Percentiles rank a stretch among this genome's conserved stretches.
Conservation (phyloP, 1,140 invertebrate genomes). For the Drosophila pruinosa region DNA sequence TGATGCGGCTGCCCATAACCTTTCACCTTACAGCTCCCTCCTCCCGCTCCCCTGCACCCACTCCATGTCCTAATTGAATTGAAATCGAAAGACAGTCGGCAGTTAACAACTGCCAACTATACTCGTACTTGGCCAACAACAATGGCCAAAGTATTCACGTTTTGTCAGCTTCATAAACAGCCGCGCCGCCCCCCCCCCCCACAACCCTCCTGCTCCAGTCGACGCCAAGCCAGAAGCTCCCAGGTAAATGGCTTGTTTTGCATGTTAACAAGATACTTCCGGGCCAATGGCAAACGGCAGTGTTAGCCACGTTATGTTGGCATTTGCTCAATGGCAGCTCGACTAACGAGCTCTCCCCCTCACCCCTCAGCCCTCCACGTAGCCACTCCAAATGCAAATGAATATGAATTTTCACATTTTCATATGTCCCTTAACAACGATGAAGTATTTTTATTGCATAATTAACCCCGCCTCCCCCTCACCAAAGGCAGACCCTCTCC, state of each 20-base stretch:
- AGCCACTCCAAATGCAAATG: slow-evolving; percentile 29
- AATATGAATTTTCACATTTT: slow-evolving; percentile 72
- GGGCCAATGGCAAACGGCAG: slow-evolving; percentile 56
- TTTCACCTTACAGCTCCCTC: no score
- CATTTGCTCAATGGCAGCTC: slow-evolving; percentile 12
- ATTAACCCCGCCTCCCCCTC: slow-evolving; percentile 59
- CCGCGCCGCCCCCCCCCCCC: neutral
- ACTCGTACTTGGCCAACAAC: slow-evolving; percentile 4
- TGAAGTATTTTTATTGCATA: slow-evolving; percentile 75
- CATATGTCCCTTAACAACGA: slow-evolving; percentile 60
- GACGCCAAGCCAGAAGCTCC: neutral
- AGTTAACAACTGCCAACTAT: slow-evolving; percentile 13
- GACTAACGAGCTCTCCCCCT: neutral
- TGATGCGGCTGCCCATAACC: slow-evolving; percentile 54
- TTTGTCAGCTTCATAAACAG: slow-evolving; percentile 44
- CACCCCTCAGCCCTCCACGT: neutral
- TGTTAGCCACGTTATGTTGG: slow-evolving; percentile 27
- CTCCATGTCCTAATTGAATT: slow-evolving; percentile 45
- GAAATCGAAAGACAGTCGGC: slow-evolving; percentile 20
- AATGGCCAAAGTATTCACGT: slow-evolving; percentile 24
- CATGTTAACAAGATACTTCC: slow-evolving; percentile 81
- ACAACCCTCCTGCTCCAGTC: neutral
- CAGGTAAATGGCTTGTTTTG: slow-evolving; percentile 71
- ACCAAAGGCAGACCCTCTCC: neutral
- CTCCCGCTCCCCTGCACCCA: neutral